Percentiles rank a stretch among this genome's conserved stretches.
These are phyloP conservation scores for Nasonia oneida DNA, from an alignment of 2,888 invertebrate species.

Conservation along the genomic window DNA sequence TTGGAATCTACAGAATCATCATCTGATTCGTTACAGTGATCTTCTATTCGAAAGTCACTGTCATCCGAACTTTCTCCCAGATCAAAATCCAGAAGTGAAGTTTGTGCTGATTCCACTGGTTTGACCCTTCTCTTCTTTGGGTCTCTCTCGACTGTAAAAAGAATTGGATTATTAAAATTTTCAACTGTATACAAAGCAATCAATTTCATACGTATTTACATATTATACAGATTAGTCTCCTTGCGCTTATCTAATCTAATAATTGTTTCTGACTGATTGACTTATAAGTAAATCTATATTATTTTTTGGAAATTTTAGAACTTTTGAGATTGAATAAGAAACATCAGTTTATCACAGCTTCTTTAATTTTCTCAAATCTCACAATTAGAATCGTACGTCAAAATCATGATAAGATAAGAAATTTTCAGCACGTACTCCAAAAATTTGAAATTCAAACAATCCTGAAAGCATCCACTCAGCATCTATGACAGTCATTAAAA, in stretches of 20 bases:
- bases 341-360: neutral
- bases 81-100: conserved; percentile 89
- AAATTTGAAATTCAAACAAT: neutral
- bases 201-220: neutral
- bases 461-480: neutral
- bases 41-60: conserved; percentile 95
- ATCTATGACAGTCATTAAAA: neutral
- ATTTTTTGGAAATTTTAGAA: neutral
- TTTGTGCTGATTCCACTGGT: conserved; percentile 87
- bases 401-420: neutral
- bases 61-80: conserved; percentile 96
- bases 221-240: neutral
- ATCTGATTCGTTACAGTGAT: conserved; percentile 89
- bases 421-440: neutral
- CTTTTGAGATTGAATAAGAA: neutral
- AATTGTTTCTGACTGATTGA: neutral
- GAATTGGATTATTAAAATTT: neutral
- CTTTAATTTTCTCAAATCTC: neutral
- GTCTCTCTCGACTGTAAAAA: conserved; percentile 83
- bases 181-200: neutral
- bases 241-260: neutral
- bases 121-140: conserved; percentile 91
- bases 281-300: neutral
- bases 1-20: conserved; percentile 88
- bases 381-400: neutral